Evolutionary conservation across 1,140 invertebrate species (phyloP).

Genomic region (Stegodyphus mimosarum): DNA sequence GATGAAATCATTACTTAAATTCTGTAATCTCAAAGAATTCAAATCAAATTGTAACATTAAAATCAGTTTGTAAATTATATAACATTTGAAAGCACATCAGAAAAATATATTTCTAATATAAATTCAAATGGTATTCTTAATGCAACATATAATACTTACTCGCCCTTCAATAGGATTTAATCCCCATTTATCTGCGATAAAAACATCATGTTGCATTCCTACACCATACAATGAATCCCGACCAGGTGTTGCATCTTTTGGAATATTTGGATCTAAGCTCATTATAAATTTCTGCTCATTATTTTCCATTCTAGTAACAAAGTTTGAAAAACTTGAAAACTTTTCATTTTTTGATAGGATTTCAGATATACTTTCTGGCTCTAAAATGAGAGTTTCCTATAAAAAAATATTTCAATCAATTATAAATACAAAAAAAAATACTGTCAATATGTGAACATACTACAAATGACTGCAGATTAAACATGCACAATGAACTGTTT

Average conservation of each 20-base stretch:
- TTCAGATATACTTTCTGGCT: neutral
- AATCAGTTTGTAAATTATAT: no score
- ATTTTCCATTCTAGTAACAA: conserved; percentile 3
- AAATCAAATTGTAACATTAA: no score
- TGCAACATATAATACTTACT: conserved; percentile 7
- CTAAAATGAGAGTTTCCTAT: conserved; percentile 39
- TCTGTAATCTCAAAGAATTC: no score
- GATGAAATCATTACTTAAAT: no score
- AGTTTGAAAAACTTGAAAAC: conserved; percentile 10
- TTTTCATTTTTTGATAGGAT: neutral
- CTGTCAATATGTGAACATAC: no score
- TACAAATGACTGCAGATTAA: no score
- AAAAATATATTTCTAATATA: no score
- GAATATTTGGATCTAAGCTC: conserved; percentile 9
- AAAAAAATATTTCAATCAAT: neutral
- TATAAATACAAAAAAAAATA: no score
- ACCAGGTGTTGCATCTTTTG: conserved; percentile 13
- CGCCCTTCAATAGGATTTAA: conserved; percentile 32
- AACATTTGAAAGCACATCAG: no score
- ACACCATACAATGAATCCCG: conserved; percentile 13
- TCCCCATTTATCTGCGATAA: conserved; percentile 54
- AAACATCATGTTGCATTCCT: conserved; percentile 14
- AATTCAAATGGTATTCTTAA: neutral
- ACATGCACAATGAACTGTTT: no score
- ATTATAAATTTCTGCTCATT: conserved; percentile 38